Evolutionary conservation across 23 tunicate species (phyloP).

Genomic region (Clavelina lepadiformis): DNA sequence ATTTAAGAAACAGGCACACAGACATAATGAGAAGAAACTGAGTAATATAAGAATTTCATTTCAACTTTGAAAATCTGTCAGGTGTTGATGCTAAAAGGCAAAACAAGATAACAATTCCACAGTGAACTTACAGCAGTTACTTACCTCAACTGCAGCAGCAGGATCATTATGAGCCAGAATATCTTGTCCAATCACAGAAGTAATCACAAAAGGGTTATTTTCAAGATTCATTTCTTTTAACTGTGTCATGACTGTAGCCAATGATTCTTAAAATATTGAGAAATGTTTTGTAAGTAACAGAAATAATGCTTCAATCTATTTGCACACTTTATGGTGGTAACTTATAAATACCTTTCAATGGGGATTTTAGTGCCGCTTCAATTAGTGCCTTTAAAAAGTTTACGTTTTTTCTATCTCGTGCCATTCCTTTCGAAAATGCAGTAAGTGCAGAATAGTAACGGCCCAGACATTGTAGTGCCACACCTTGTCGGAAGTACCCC

Average conservation of each 20-base stretch:
- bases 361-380: slow-evolving; percentile 58
- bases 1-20: too few relatives aligned
- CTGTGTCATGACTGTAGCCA: slow-evolving; percentile 57
- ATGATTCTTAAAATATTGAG: slow-evolving; percentile 32
- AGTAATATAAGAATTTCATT: too few relatives aligned
- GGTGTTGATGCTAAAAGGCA: not conserved
- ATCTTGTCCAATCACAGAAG: slow-evolving; percentile 85
- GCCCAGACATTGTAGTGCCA: slow-evolving; percentile 43
- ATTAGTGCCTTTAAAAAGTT: slow-evolving; percentile 45
- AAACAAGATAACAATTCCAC: not conserved
- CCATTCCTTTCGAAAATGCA: slow-evolving; percentile 61
- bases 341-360: slow-evolving; percentile 37
- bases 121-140: not conserved
- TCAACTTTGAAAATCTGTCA: too few relatives aligned
- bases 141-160: slow-evolving; percentile 55
- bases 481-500: slow-evolving; percentile 72
- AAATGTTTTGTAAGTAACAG: not conserved
- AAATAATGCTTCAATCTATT: not conserved
- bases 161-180: slow-evolving; percentile 63
- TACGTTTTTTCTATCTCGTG: slow-evolving; percentile 35
- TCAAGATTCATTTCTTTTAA: slow-evolving; percentile 55
- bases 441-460: slow-evolving; percentile 31
- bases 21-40: too few relatives aligned
- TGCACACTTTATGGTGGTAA: not conserved
- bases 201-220: slow-evolving; percentile 67